These are phyloP conservation scores for Antedon bifida DNA, from an alignment of 35 echinoderm and acorn worm genomes.

Conservation along the genomic window DNA sequence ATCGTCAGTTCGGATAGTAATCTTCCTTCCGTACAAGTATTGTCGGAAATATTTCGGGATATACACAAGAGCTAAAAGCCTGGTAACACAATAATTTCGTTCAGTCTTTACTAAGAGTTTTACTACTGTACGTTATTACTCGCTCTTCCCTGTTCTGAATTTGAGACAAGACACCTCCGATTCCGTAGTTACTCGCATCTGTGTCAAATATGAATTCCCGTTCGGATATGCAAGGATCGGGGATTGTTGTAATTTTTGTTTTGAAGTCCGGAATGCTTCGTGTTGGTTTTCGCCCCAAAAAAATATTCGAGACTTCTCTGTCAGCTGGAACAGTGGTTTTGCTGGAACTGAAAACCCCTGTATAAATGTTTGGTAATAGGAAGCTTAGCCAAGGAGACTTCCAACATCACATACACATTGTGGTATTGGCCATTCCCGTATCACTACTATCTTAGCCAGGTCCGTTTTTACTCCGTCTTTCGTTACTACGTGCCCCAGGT, in stretches of 20 bases:
- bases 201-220: no score
- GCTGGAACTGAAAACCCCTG: no score
- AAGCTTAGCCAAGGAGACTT: slow-evolving; percentile 8
- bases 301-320: no score
- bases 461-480: slow-evolving; percentile 15
- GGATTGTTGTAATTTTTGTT: no score
- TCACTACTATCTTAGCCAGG: background rate
- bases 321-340: no score
- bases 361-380: slow-evolving; percentile 26
- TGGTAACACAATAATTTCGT: slow-evolving; percentile 1
- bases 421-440: slow-evolving; percentile 10
- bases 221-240: no score
- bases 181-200: no score
- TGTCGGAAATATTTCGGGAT: background rate
- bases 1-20: background rate
- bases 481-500: slow-evolving; percentile 6
- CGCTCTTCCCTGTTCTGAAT: background rate
- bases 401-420: background rate
- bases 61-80: background rate
- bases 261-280: no score
- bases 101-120: slow-evolving; percentile 6
- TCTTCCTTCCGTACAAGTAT: no score
- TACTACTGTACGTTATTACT: no score
- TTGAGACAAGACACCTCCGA: background rate
- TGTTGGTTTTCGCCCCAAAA: no score